Base-by-base conservation (phyloP, 1,140 invertebrate genomes). In the Heliconius eleuchia region DNA sequence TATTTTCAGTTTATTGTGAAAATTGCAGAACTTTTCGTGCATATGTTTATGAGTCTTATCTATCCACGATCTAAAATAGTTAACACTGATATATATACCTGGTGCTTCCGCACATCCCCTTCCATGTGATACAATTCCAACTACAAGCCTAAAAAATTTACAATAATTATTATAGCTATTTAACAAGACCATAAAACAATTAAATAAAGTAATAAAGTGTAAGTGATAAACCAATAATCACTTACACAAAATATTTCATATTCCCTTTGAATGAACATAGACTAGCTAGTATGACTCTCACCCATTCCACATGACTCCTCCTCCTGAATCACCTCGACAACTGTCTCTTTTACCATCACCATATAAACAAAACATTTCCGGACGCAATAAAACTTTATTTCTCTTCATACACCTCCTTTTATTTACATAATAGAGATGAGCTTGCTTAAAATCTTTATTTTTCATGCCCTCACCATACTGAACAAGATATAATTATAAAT, bases 311-410 rank as follows among this genome's bases (percentile, higher is more conserved):
- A 89, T 55, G 37, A 89, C 82, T 37, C 83, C 88, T 2, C 88
- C 86, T 18, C 89, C 89, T 0, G 89, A 91, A 73, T 91, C 89
- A n/a, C 89, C 89, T 30, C 83, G 82, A 79, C 89, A 91, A 9
- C 87, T 88, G 52, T 89, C 89, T 9, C 80, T 84, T n/a, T 79
- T 42, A 9, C 85, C 84, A n/a, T 86, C 75, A 0, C 88, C 87
- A 42, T 84, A 82, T 50, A 91, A 80, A 76, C 89, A 91, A 78
- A 91, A 91, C 85, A 89, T 88, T 66, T 91, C 88, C 13, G 85
- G 82, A n/a, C 80, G 80, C 42, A 90, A 42, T 11, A 39, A 55
- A 1, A 85, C 73, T 11, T 50, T 60, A 71, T 87, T 85, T n/a
- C 77, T n/a, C 23, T 57, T 76, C 78, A 82, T 84, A 60, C 89